These are phyloP conservation scores for Nemoura dubitans DNA, from an alignment of 2,888 invertebrate species.

Conservation along the genomic window DNA sequence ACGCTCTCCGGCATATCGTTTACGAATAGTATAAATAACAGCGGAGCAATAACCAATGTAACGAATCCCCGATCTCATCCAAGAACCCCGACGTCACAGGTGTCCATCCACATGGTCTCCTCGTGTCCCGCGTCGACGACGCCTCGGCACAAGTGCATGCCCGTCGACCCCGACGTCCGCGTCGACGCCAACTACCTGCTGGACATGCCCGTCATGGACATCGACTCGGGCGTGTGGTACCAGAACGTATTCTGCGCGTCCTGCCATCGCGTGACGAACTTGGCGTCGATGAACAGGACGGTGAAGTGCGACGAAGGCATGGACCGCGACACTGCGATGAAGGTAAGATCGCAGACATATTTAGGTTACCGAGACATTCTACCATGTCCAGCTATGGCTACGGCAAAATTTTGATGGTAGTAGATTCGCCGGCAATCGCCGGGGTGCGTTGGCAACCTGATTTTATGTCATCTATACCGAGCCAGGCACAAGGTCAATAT, in stretches of 20 bases:
- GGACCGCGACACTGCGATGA: not conserved
- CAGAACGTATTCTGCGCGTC: conserved; percentile 55
- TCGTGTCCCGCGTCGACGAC: conserved; percentile 39
- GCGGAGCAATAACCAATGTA: too few relatives aligned
- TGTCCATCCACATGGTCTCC: conserved; percentile 40
- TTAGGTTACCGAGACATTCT: too few relatives aligned
- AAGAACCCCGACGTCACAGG: too few relatives aligned
- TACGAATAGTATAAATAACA: too few relatives aligned
- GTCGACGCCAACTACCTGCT: conserved; percentile 50
- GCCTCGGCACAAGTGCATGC: not conserved
- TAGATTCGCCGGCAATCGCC: too few relatives aligned
- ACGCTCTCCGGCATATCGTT: too few relatives aligned
- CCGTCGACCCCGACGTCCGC: not conserved
- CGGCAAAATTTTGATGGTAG: too few relatives aligned
- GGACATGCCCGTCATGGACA: conserved; percentile 54
- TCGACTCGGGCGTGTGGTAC: conserved; percentile 52
- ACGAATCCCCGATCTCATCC: too few relatives aligned
- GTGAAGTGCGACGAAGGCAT: not conserved
- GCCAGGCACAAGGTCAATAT: too few relatives aligned
- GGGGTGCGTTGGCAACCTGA: too few relatives aligned
- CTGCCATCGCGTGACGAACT: conserved; percentile 53
- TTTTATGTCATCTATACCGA: too few relatives aligned
- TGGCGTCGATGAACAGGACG: conserved; percentile 41
- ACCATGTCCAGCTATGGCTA: too few relatives aligned
- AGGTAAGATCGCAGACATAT: not conserved